phyloP scores from a whole-genome alignment of 2,888 invertebrate species.

The Cheilosia pagana region DNA sequence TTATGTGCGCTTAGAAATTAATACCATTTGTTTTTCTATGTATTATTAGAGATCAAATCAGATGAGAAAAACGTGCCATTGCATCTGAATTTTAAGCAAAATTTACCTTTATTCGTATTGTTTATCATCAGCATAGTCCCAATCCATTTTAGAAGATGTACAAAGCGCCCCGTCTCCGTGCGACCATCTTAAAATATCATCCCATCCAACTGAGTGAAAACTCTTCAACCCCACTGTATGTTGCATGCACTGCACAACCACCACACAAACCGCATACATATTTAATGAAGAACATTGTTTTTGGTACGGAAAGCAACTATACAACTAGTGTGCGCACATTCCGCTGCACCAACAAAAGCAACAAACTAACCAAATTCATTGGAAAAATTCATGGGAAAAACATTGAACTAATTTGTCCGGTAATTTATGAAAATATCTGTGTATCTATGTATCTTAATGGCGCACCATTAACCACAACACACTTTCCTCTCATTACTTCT shows the following conservation, averaged over 20 bases:
- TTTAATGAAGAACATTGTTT: conserved; percentile 70
- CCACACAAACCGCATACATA: conserved; percentile 50
- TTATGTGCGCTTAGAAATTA: too few species aligned
- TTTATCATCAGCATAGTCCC: too few species aligned
- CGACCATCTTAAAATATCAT: not conserved
- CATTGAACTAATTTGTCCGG: conserved; percentile 72
- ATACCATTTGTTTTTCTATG: too few species aligned
- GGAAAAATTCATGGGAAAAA: conserved; percentile 73
- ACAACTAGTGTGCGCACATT: conserved; percentile 31
- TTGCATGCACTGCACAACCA: conserved; percentile 29
- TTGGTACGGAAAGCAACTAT: conserved; percentile 61
- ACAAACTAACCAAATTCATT: conserved; percentile 63
- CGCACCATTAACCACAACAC: conserved; percentile 70
- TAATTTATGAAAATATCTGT: conserved; percentile 72
- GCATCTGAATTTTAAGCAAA: too few species aligned
- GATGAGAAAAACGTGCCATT: too few species aligned
- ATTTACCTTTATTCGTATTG: too few species aligned
- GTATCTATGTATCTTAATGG: conserved; percentile 70
- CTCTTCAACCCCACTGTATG: conserved; percentile 49
- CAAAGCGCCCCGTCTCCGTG: not conserved
- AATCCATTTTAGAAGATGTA: too few species aligned
- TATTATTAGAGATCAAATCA: too few species aligned
- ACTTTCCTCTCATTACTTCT: conserved; percentile 60
- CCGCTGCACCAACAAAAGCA: conserved; percentile 28
- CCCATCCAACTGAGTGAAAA: not conserved